Percentiles rank a stretch among this genome's conserved stretches.
Conservation (phyloP, 2,797 vertebrate species). For the Sylvilagus floridanus region DNA sequence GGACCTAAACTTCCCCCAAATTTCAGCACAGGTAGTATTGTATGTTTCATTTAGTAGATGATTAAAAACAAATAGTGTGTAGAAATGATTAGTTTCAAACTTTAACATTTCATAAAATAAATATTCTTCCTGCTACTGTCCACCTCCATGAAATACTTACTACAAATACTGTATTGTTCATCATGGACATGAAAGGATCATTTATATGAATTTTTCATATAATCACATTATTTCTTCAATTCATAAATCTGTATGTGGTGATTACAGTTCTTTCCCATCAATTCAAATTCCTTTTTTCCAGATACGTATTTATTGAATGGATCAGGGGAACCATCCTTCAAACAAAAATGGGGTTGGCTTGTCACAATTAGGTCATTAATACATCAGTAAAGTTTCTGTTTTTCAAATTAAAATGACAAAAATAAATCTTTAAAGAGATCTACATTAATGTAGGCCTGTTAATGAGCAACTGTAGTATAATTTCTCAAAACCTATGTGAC, state of each 20-base stretch:
- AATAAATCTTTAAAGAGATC: conserved; percentile 85
- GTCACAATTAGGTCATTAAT: conserved; percentile 87
- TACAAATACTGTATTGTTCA: conserved; percentile 83
- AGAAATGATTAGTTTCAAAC: no score
- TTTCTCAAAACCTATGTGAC: conserved; percentile 79
- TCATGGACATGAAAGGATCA: conserved; percentile 81
- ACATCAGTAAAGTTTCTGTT: conserved; percentile 86
- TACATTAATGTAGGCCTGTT: conserved; percentile 71
- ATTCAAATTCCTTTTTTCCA: conserved; percentile 67
- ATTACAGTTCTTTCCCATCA: conserved; percentile 80
- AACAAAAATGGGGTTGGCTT: conserved; percentile 84
- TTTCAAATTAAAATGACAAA: conserved; percentile 82
- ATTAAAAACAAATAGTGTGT: no score
- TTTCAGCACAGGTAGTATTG: no score
- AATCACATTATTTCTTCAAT: conserved; percentile 82
- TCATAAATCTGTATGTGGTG: conserved; percentile 83
- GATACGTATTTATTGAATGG: conserved; percentile 86
- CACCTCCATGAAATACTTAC: conserved; percentile 73
- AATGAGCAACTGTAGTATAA: conserved; percentile 79
- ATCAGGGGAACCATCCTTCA: conserved; percentile 88
- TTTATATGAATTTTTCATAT: conserved; percentile 82
- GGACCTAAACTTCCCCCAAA: no score
- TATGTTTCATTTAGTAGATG: no score
- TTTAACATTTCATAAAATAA: conserved; percentile 61
- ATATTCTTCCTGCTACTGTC: conserved; percentile 63